Evolutionary conservation across 2,888 invertebrate genomes (phyloP).

Genomic region (Drosophila kambysellisi): DNA sequence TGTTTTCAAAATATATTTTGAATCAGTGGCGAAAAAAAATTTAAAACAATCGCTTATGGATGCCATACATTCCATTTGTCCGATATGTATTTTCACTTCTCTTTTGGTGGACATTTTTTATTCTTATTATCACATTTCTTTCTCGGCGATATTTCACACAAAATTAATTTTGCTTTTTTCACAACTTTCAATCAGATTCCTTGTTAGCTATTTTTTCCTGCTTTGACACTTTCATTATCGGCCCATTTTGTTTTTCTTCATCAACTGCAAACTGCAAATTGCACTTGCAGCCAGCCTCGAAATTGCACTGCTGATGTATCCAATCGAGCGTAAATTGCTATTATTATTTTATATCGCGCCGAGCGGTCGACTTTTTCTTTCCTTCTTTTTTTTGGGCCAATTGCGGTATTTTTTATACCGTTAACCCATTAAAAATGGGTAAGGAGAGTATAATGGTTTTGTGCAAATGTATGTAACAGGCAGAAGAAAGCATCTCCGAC

Average conservation of each 20-base stretch:
- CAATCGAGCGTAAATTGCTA: conserved; percentile 72
- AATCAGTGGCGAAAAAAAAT: neutral
- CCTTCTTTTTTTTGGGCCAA: conserved; percentile 15
- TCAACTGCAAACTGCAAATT: conserved; percentile 50
- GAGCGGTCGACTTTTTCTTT: conserved; percentile 21
- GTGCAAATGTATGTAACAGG: no score
- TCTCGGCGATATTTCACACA: conserved; percentile 20
- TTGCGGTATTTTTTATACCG: conserved; percentile 20
- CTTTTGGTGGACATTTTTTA: neutral
- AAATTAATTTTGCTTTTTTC: conserved; percentile 50
- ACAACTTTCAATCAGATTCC: conserved; percentile 40
- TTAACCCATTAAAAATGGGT: no score
- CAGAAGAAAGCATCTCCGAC: no score
- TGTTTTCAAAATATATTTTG: neutral
- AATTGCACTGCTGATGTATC: conserved; percentile 47
- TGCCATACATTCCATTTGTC: neutral
- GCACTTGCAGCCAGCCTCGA: conserved; percentile 29
- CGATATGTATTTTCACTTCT: neutral
- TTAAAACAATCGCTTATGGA: neutral
- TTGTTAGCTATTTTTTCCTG: conserved; percentile 60
- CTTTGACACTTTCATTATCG: conserved; percentile 59
- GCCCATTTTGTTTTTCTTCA: conserved; percentile 15
- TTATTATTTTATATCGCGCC: conserved; percentile 70
- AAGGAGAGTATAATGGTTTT: no score
- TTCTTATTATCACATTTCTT: neutral